These are phyloP conservation scores for Zonotrichia albicollis DNA, from an alignment of 2,797 vertebrate species.

Conservation along the genomic window DNA sequence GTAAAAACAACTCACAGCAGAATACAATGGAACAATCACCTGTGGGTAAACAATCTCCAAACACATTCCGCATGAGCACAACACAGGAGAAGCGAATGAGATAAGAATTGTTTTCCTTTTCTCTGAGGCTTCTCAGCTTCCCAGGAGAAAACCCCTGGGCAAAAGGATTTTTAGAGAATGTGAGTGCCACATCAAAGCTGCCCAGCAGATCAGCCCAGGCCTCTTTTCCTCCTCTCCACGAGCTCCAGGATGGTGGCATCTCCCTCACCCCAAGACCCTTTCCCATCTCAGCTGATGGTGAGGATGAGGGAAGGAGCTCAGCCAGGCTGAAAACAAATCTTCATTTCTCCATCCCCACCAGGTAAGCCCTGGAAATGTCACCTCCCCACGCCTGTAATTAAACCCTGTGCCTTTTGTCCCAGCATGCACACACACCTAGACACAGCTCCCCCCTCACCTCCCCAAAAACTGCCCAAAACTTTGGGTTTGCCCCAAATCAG, in stretches of 20 bases:
- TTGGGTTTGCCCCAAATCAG: not conserved
- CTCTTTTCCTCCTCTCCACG: fast-evolving
- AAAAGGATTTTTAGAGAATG: too few relatives aligned
- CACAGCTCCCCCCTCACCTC: not conserved
- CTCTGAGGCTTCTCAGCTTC: too few relatives aligned
- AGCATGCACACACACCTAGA: too few relatives aligned
- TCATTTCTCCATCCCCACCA: not conserved
- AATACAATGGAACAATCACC: too few relatives aligned
- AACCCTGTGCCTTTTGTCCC: not conserved
- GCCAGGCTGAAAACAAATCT: not conserved
- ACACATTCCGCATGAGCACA: too few relatives aligned
- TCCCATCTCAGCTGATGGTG: not conserved
- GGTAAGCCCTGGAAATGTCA: not conserved
- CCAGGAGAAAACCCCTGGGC: too few relatives aligned
- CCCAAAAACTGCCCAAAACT: not conserved
- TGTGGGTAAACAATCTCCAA: too few relatives aligned
- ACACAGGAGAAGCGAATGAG: too few relatives aligned
- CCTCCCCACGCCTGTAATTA: not conserved
- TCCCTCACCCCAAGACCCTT: not conserved
- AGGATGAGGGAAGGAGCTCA: not conserved
- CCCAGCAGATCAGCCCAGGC: not conserved
- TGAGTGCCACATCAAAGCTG: too few relatives aligned
- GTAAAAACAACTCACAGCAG: too few relatives aligned
- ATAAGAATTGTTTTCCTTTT: too few relatives aligned
- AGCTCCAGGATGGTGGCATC: fast-evolving